Evolutionary conservation across 2,888 invertebrate species (phyloP), one percentile per base, ranked within the genome.

Genomic region (Dasysyrphus tricinctus): DNA sequence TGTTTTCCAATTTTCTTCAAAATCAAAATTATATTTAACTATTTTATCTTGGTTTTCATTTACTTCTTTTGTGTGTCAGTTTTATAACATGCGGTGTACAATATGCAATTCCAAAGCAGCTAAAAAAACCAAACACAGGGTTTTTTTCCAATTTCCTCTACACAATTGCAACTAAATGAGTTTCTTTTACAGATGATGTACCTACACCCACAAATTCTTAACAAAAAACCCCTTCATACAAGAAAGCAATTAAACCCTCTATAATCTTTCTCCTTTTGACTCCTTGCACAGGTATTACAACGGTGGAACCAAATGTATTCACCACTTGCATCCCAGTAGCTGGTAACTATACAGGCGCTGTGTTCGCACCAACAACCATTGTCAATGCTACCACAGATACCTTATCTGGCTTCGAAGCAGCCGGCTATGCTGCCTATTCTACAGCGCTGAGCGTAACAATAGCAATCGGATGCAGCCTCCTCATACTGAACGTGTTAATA

Each of bases 391-490:
- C 95, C 69, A 95, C 95, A 79, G 96, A 96, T 91, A 95, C 97
- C 8, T 91, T 97, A 81, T 96, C 97, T 69, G 96, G 96, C 90
- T 93, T 97, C 88, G 97, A 97, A 91, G 96, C 96, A 12, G 96
- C 96, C 88, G 97, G 97, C 3, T 97, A 97, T 89, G 97, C 97
- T 1, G 97, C 97, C 1, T 98, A 98, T 90, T 97, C 97, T 0
- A 97, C 98, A 4, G 98, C 98, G 0, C 93, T 98, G 19, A 97
- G 97, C 92, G 97, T 98, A 0, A 98, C 98, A 24, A 97, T 99
- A 89, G 98, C 98, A 70, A 98, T 98, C 88, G 99, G 98, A 51
- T 98, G 98, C 91, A 97, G 97, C 5, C 93, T 98, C 81, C 94
- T 98, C 34, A 97, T 98, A 90, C 93, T 98, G 11, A 98, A 98